phyloP scores from a whole-genome alignment of 2,797 vertebrate species.

The Helarctos malayanus region DNA sequence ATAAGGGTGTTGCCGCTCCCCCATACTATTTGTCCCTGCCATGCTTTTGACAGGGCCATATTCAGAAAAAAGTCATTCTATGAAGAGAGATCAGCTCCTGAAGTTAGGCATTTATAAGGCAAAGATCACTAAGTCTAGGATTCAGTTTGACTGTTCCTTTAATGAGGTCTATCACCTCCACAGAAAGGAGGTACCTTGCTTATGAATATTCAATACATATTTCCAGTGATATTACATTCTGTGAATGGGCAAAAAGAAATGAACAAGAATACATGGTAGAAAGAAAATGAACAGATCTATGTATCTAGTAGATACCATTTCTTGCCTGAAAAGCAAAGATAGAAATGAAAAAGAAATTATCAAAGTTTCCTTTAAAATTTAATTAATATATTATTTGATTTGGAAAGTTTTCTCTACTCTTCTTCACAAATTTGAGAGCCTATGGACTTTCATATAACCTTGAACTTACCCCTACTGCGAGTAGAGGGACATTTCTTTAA shows the following conservation, averaged over 20 bases:
- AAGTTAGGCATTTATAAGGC: not conserved
- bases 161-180: not conserved
- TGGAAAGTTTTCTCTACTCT: not conserved
- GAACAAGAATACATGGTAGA: not conserved
- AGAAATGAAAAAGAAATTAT: not conserved
- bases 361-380: not conserved
- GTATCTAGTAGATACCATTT: not conserved
- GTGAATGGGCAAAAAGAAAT: not conserved
- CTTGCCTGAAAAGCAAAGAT: not conserved
- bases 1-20: rapidly evolving
- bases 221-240: not conserved
- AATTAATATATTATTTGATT: not conserved
- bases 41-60: not conserved
- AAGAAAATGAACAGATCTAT: not conserved
- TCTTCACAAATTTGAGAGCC: not conserved
- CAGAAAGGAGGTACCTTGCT: not conserved
- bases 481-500: not conserved
- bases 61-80: not conserved
- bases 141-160: not conserved
- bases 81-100: not conserved
- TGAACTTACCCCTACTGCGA: not conserved
- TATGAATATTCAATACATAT: not conserved
- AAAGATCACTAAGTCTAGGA: not conserved
- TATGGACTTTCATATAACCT: not conserved
- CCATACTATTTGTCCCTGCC: not conserved